phyloP scores from a whole-genome alignment of 2,888 invertebrate genomes.

The Ophion slaviceki region DNA sequence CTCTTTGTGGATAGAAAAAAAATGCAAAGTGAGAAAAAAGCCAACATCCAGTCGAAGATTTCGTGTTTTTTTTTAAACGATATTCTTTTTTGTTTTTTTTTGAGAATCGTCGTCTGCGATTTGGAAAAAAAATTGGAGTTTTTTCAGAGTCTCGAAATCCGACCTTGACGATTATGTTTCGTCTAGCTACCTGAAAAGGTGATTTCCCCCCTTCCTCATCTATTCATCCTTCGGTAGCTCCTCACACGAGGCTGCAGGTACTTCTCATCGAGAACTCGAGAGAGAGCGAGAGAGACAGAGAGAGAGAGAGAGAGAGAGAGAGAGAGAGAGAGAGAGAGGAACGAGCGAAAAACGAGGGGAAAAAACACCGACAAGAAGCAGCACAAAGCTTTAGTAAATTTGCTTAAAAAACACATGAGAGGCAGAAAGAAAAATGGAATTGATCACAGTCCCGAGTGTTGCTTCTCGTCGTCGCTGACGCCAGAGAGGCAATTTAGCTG shows the following conservation, averaged over 20 bases:
- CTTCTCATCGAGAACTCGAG: not conserved
- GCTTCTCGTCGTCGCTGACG: slow-evolving; percentile 22
- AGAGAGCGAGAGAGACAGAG: not conserved
- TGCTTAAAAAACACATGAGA: slow-evolving; percentile 6
- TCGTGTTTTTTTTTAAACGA: not conserved
- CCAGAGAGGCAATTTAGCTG: slow-evolving; percentile 1
- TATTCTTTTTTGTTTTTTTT: not conserved
- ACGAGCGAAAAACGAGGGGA: not conserved
- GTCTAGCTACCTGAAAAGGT: slow-evolving; percentile 48
- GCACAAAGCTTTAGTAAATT: slow-evolving; percentile 24
- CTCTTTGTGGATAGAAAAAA: not conserved
- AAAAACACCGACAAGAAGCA: slow-evolving; percentile 6
- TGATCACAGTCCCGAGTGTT: slow-evolving; percentile 32
- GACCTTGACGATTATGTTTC: slow-evolving; percentile 43
- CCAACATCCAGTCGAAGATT: not conserved
- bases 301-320: not conserved
- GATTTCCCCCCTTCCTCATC: slow-evolving; percentile 7
- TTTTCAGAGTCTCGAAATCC: slow-evolving; percentile 41
- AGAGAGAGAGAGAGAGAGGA: not conserved
- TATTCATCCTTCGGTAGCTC: slow-evolving; percentile 11
- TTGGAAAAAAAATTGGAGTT: slow-evolving; percentile 15
- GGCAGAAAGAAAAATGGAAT: slow-evolving; percentile 17
- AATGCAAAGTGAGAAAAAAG: not conserved
- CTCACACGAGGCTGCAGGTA: slow-evolving; percentile 9
- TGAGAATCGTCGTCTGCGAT: not conserved